Conservation (phyloP, 2,797 vertebrate genomes). For the Acanthornis magna region DNA sequence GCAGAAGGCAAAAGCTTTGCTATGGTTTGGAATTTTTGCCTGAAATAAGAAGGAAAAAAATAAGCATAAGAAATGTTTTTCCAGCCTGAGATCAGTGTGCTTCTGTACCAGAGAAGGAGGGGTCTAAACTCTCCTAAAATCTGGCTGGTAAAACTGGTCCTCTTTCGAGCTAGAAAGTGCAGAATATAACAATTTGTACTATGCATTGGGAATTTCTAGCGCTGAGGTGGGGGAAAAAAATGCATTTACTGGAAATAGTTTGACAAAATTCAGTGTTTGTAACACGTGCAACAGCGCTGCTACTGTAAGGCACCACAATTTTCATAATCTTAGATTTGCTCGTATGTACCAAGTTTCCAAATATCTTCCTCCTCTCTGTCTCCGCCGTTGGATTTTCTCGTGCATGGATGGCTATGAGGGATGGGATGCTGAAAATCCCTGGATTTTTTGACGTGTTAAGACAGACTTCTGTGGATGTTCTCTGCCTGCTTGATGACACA, state of each 20-base stretch:
- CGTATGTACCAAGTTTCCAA: not conserved
- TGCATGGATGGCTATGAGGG: not conserved
- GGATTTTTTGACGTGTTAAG: not conserved
- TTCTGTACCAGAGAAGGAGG: not conserved
- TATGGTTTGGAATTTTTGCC: not conserved
- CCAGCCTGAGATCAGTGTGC: not conserved
- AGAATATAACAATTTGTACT: not conserved
- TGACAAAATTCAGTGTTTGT: constrained; percentile 13
- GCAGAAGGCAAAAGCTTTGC: not conserved
- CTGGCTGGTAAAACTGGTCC: not conserved
- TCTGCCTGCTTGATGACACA: not conserved
- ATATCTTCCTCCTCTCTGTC: not conserved
- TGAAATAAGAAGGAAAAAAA: not conserved
- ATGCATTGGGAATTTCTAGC: not conserved
- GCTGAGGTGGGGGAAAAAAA: not conserved
- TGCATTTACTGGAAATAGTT: not conserved
- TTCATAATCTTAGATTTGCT: not conserved
- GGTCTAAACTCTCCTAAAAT: not conserved
- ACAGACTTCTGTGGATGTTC: not conserved
- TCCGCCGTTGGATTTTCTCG: not conserved
- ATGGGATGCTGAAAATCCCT: not conserved
- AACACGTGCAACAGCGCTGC: not conserved
- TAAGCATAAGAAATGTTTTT: not conserved
- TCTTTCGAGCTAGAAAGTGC: not conserved
- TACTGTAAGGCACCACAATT: not conserved